These are phyloP conservation scores for Brachyistius frenatus DNA, from an alignment of 2,113 vertebrate genomes.

Conservation along the genomic window DNA sequence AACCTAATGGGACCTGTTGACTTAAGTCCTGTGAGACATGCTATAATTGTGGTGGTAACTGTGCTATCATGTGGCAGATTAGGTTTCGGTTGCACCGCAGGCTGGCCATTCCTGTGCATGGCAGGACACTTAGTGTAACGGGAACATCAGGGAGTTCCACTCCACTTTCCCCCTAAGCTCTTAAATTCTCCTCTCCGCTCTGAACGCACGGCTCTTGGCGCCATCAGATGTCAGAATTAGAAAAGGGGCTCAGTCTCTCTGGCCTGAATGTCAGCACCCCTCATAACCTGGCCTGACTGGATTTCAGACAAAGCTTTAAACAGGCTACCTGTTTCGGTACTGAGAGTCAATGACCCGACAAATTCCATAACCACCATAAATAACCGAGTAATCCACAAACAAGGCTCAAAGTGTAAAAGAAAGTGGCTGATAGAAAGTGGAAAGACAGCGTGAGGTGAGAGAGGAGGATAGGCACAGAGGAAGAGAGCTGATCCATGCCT, in stretches of 20 bases:
- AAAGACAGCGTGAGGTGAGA: conserved; percentile 22
- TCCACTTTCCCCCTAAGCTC: conserved; percentile 55
- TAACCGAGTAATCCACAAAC: conserved; percentile 2
- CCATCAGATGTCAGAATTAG: conserved; percentile 71
- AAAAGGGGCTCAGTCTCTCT: conserved; percentile 53
- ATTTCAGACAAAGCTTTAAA: conserved; percentile 57
- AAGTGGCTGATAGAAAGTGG: conserved; percentile 13
- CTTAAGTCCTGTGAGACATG: conserved; percentile 55
- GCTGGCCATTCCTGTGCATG: conserved; percentile 65
- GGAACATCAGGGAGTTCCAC: conserved; percentile 46
- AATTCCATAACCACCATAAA: not conserved
- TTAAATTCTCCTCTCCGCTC: conserved; percentile 56
- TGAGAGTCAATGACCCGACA: conserved; percentile 1
- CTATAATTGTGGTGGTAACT: conserved; percentile 73
- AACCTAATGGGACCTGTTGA: conserved; percentile 65
- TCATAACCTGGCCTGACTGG: conserved; percentile 56
- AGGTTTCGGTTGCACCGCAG: conserved; percentile 66
- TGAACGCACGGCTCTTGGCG: conserved; percentile 55
- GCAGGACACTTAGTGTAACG: conserved; percentile 57
- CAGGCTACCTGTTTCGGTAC: conserved; percentile 22
- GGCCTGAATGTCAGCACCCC: conserved; percentile 51
- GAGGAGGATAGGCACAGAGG: conserved; percentile 12
- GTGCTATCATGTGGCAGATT: conserved; percentile 75
- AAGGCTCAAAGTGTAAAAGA: conserved; percentile 8
- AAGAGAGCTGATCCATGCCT: conserved; percentile 84